These are phyloP conservation scores for Steatornis caripensis DNA, from an alignment of 2,113 vertebrate genomes.

Conservation along the genomic window DNA sequence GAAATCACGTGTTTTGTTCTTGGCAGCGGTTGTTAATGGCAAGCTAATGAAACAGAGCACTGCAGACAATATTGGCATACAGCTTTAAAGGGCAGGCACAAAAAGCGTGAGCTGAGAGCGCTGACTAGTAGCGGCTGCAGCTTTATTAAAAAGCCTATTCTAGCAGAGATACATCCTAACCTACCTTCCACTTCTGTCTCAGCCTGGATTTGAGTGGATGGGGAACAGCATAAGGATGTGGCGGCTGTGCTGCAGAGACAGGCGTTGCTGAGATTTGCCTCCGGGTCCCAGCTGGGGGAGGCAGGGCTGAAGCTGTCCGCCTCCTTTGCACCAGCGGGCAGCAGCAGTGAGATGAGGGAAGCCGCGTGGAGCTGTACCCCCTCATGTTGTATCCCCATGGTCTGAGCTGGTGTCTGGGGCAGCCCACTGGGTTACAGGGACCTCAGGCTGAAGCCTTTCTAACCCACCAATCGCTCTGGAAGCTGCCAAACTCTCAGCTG, in stretches of 20 bases:
- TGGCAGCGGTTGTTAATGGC: neutral
- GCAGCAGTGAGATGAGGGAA: neutral
- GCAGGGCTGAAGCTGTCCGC: neutral
- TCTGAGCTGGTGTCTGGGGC: neutral
- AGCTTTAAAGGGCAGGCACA: neutral
- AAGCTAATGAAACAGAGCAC: neutral
- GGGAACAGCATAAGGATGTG: neutral
- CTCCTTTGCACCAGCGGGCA: neutral
- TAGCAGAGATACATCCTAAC: neutral
- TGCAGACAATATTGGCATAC: neutral
- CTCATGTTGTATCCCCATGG: neutral
- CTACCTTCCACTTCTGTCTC: neutral
- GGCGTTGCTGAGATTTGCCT: neutral
- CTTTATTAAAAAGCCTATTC: neutral
- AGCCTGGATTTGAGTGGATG: neutral
- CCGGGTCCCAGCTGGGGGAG: neutral
- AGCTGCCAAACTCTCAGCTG: neutral
- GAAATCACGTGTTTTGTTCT: neutral
- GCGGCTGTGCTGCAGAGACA: accelerated
- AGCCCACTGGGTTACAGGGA: neutral
- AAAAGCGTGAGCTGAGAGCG: neutral
- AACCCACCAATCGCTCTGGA: neutral
- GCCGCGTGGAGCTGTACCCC: neutral
- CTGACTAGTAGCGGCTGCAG: neutral
- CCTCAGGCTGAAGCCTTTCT: neutral